phyloP scores from a whole-genome alignment of 1,140 invertebrate species.

The Drepana arcuata region DNA sequence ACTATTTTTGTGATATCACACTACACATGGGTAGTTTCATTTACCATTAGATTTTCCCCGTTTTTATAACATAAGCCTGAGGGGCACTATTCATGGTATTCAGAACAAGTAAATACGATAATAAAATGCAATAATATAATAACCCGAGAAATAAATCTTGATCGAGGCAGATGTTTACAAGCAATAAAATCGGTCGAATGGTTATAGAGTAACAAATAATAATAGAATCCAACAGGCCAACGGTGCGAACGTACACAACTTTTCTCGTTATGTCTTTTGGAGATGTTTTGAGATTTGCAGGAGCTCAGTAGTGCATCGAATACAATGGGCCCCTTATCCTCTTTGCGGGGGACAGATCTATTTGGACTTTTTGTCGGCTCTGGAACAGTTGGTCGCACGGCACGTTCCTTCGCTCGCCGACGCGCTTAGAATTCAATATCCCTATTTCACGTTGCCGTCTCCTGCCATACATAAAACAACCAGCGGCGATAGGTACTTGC shows the following conservation, averaged over 20 bases:
- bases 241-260: slow-evolving; percentile 24
- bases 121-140: too few species aligned
- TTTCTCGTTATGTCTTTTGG: slow-evolving; percentile 41
- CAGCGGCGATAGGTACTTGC: slow-evolving; percentile 15
- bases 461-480: slow-evolving; percentile 28
- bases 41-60: too few species aligned
- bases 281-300: slow-evolving; percentile 43
- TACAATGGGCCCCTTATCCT: slow-evolving; percentile 35
- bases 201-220: slow-evolving; percentile 25
- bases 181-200: slow-evolving; percentile 16
- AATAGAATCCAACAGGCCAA: slow-evolving; percentile 16
- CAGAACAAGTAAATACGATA: too few species aligned
- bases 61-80: too few species aligned
- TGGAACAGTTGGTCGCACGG: slow-evolving; percentile 28
- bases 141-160: slow-evolving; percentile 2
- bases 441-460: slow-evolving; percentile 31
- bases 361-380: slow-evolving; percentile 39
- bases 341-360: slow-evolving; percentile 29
- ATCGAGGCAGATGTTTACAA: slow-evolving; percentile 12
- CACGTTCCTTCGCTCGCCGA: slow-evolving; percentile 34
- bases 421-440: slow-evolving; percentile 48
- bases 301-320: slow-evolving; percentile 30
- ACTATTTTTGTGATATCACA: too few species aligned
- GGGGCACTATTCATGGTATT: too few species aligned
- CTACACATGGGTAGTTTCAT: too few species aligned